Base-by-base conservation (phyloP, 2,113 vertebrate genomes). In the Tympanuchus pallidicinctus region DNA sequence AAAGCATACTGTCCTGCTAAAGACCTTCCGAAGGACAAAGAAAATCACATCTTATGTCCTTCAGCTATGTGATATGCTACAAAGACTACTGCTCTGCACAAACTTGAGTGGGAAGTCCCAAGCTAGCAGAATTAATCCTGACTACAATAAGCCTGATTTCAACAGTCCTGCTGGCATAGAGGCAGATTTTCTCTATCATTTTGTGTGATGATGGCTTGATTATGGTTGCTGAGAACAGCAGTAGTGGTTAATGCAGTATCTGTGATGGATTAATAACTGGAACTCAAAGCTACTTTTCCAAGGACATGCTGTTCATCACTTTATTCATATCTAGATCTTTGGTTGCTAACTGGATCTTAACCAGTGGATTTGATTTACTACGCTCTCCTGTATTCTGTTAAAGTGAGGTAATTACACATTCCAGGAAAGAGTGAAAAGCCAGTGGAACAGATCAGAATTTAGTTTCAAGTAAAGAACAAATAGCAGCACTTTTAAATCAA, bases 201-300 rank as follows among this genome's bases (percentile, higher is more conserved):
- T 64, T 22, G 4, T 27, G 52, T 57, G 32, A 30, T 52, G 17
- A 13, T 64, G 34, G 20, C 30, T 81, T 50, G 13, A 1, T 54
- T 92, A 13, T 21, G 7, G 52, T 64, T 78, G n/a, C 57, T 63
- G 56, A 88, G 59, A 90, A 73, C n/a, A 69, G 14, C 52, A 92
- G 69, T 0, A 1, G 47, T 19, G 17, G 86, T 76, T 80, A 76
- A 63, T 59, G 8, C 15, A 70, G 10, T 66, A 63, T 74, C 27
- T 74, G 40, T 64, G 42, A 60, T 76, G 20, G 24, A 45, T 86
- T 93, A 88, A 83, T 92, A 86, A 86, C 24, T 86, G 36, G 74
- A 93, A 54, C 13, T 45, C 28, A n/a, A 0, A 1, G 45, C 43
- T 73, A 13, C 30, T 59, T 21, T 30, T 57, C 30, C 71, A 90